These are phyloP conservation scores for Cynocephalus volans DNA, from an alignment of 2,113 vertebrate genomes.

Conservation along the genomic window DNA sequence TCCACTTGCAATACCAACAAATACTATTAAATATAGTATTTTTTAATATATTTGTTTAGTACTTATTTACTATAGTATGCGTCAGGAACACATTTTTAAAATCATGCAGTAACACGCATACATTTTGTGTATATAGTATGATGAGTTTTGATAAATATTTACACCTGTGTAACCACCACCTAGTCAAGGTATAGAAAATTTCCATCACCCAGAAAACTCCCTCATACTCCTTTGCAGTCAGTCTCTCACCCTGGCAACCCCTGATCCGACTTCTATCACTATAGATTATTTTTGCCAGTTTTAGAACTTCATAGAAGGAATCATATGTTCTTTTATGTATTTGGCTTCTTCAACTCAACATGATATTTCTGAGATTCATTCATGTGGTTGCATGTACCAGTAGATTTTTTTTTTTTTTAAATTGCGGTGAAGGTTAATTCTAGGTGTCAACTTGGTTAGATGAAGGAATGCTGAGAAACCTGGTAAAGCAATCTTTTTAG, in stretches of 20 bases:
- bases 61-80: background rate
- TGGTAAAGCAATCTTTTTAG: too few relatives aligned
- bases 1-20: background rate
- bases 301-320: constrained; percentile 2
- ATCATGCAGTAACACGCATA: background rate
- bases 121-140: background rate
- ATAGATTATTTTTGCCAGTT: constrained; percentile 23
- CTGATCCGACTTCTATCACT: constrained; percentile 15
- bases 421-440: too few relatives aligned
- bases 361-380: background rate
- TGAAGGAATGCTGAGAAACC: too few relatives aligned
- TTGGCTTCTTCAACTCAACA: background rate
- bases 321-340: background rate
- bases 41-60: background rate
- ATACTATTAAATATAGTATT: background rate
- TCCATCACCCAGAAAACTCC: background rate
- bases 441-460: too few relatives aligned
- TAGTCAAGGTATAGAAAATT: constrained; percentile 17
- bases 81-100: constrained; percentile 10
- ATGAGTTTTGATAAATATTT: constrained; percentile 19
- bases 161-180: background rate
- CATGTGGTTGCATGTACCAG: background rate
- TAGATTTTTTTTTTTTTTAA: background rate
- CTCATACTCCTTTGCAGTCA: background rate
- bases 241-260: background rate